Conservation (phyloP, 2,888 invertebrate species). For the Acleris sparsana region DNA sequence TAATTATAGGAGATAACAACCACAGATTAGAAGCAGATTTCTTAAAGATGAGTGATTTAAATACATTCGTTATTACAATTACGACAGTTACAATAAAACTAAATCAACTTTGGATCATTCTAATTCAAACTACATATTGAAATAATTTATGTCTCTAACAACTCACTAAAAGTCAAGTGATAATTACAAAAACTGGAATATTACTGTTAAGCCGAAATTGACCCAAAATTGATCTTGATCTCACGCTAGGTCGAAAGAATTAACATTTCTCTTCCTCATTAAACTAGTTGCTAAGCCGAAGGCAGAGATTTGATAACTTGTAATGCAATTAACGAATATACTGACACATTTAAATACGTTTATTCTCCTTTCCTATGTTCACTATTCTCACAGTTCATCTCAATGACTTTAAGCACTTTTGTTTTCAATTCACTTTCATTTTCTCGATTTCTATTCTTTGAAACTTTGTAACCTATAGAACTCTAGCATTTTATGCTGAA, state of each 20-base stretch:
- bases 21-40: too few relatives aligned
- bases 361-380: neutral
- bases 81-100: too few relatives aligned
- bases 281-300: neutral
- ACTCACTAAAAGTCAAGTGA: neutral
- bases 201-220: slow-evolving; percentile 3
- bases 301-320: neutral
- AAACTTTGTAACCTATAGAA: neutral
- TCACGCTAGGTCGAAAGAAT: neutral
- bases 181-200: neutral
- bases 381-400: slow-evolving; percentile 9
- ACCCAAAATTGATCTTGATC: slow-evolving; percentile 5
- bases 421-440: slow-evolving; percentile 24
- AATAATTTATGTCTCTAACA: neutral
- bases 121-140: neutral
- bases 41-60: too few relatives aligned
- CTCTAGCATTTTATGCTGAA: too few relatives aligned
- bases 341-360: neutral
- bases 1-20: neutral
- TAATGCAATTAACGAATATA: too few relatives aligned
- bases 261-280: slow-evolving; percentile 4
- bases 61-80: too few relatives aligned
- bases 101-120: too few relatives aligned
- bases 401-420: slow-evolving; percentile 19
- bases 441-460: slow-evolving; percentile 16